Base-by-base conservation (phyloP, 1,140 invertebrate genomes). In the Rhynchophorus ferrugineus region DNA sequence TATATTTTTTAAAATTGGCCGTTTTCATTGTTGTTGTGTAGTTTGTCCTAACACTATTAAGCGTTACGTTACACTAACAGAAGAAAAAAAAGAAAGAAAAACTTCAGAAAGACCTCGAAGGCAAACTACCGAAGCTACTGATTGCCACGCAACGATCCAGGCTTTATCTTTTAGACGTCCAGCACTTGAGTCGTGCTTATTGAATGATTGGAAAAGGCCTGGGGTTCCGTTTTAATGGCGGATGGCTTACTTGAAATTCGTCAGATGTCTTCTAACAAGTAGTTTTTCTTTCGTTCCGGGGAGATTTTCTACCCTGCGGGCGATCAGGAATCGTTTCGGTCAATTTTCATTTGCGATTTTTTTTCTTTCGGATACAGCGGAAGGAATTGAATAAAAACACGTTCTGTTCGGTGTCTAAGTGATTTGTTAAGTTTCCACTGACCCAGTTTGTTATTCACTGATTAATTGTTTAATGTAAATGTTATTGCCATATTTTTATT, bases 201-300 rank as follows among this genome's bases (percentile, higher is more conserved):
- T 56, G 54, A 57, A 59, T 53, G 57, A 59, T 59, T 59, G 57
- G 49, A 57, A 51, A 44, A 18, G 13, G 54, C 57, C 54, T 21
- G 22, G 29, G 49, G 57, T 33, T 11, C 42, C 49, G 49, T 59
- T 59, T 57, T 59, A 59, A 59, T 59, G 53, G 57, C 49, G 35
- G 42, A 59, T 56, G 50, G 38, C 41, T 57, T 44, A 19, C 38
- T 53, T 37, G 56, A 41, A 49, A 46, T 54, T 50, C 46, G 52
- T 48, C 47, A 58, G 53, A 44, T 39, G 54, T 51, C 54, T 46
- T 56, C 8, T 51, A 51, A 56, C 54, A 56, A 56, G 54, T 50
- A 51, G 47, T 56, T 56, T 47, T 50, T 42, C 35, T 54, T 54
- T 44, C 13, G 29, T 35, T 43, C 48, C 44, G 52, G 20, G 52